Percentiles rank a stretch among this genome's conserved stretches.
phyloP scores from a whole-genome alignment of 1,140 invertebrate species.

The Colletes gigas region DNA sequence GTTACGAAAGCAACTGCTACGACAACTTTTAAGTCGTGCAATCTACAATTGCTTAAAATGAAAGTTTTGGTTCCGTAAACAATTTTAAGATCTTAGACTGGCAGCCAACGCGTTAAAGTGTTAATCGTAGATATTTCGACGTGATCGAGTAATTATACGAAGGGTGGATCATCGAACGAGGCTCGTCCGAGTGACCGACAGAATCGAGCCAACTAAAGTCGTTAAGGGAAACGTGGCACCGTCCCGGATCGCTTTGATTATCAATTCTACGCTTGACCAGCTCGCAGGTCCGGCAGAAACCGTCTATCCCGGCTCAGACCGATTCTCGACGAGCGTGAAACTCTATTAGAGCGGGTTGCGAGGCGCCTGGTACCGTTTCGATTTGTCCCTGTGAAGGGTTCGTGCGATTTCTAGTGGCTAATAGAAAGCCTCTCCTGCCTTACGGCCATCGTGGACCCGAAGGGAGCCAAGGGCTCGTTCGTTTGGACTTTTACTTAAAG shows the following conservation, averaged over 20 bases:
- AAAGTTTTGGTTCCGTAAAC: too few relatives aligned
- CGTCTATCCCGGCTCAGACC: constrained; percentile 20
- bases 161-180: too few relatives aligned
- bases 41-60: too few relatives aligned
- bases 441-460: constrained; percentile 2
- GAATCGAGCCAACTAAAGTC: not conserved
- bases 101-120: too few relatives aligned
- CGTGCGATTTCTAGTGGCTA: constrained; percentile 57
- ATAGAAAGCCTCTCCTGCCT: constrained; percentile 52
- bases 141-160: too few relatives aligned
- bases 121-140: too few relatives aligned
- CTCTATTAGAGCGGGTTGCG: constrained; percentile 53
- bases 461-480: constrained; percentile 11
- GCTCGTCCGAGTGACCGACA: not conserved
- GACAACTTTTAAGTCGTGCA: too few relatives aligned
- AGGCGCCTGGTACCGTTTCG: constrained; percentile 36
- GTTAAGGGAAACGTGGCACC: constrained; percentile 8
- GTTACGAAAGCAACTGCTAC: too few relatives aligned
- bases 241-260: constrained; percentile 58
- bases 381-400: constrained; percentile 59
- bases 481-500: constrained; percentile 57
- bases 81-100: too few relatives aligned
- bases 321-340: constrained; percentile 61
- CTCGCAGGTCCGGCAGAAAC: constrained; percentile 32
- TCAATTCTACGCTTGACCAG: constrained; percentile 65